A percentile compares a stretch with the other conserved stretches of the same genome.
These are phyloP conservation scores for Hystrix cristata DNA, from an alignment of 2,113 vertebrate species.

Conservation along the genomic window DNA sequence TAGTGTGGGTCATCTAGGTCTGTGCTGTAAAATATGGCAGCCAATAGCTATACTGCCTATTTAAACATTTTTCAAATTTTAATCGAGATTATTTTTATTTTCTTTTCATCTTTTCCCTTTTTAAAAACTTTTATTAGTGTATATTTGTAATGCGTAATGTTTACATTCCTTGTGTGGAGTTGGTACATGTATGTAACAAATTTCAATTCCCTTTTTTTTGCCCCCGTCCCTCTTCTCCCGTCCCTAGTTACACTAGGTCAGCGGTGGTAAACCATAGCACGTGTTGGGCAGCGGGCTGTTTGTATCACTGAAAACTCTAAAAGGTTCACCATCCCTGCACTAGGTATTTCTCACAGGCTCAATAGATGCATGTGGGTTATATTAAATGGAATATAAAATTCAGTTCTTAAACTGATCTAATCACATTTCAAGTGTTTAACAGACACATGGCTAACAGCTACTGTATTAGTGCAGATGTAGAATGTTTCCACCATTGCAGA, in stretches of 20 bases:
- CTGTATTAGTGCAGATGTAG: neutral
- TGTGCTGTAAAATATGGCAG: neutral
- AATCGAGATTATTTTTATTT: neutral
- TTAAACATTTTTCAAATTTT: neutral
- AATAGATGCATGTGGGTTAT: neutral
- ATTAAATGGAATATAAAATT: conserved; percentile 43
- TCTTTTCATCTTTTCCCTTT: neutral
- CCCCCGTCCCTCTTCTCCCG: neutral
- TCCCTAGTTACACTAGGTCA: neutral
- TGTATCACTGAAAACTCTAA: neutral
- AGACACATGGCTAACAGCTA: neutral
- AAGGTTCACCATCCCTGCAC: neutral
- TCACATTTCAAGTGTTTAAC: neutral
- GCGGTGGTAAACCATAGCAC: neutral
- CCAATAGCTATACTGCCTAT: neutral
- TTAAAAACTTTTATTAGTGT: neutral
- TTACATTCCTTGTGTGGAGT: neutral
- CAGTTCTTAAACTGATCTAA: conserved; percentile 8
- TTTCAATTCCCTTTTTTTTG: neutral
- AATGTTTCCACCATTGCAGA: neutral
- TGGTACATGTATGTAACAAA: neutral
- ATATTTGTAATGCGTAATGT: neutral
- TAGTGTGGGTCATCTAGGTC: neutral
- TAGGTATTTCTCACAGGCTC: neutral
- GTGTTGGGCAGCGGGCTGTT: neutral